Evolutionary conservation across 2,797 vertebrate species (phyloP), one percentile per base, ranked within the genome.

Genomic region (Hybognathus amarus): DNA sequence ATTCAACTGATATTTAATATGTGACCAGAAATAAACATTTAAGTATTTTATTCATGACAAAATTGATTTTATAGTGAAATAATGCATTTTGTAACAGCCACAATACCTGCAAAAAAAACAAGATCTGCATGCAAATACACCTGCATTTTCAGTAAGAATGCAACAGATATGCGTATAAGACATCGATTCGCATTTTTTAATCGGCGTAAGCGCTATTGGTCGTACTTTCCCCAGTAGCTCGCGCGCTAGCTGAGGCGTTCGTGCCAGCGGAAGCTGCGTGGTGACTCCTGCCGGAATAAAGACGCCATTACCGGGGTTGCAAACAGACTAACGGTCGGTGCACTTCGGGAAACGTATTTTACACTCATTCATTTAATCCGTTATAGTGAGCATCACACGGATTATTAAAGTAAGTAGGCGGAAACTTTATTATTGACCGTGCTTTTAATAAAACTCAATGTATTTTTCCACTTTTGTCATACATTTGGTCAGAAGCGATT

Each of bases 241-340:
- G 74, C 52, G 45, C 64, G 71, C 42, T 82, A 59, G 61, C 61
- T 12, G 76, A 91, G 90, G 91, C 91, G 69, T 78, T 80, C 61
- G 67, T 82, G 86, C 80, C 86, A 90, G 90, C 90, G 93, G 93
- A 92, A 92, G 91, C 92, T 93, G 88, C 88, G 90, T 92, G 90
- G 85, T 89, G 92, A 92, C 92, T 94, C 91, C 92, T 94, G 94
- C 94, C 93, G 94, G 92, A 92, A 90, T 87, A 87, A 82, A 76
- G 88, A 13, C 94, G 94, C 92, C 93, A 94, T 94, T 94, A 92
- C 92, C 85, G 91, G 92, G 92, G 86, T 89, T 88, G 88, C 75
- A 68, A 75, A 13, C 89, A 86, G 82, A 81, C 82, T 63, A 66
- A 88, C 86, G 90, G 87, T 90, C 92, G 91, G 90, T 89, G 86